Evolutionary conservation across 2,888 invertebrate species (phyloP).

Genomic region (Spialia ferax): DNA sequence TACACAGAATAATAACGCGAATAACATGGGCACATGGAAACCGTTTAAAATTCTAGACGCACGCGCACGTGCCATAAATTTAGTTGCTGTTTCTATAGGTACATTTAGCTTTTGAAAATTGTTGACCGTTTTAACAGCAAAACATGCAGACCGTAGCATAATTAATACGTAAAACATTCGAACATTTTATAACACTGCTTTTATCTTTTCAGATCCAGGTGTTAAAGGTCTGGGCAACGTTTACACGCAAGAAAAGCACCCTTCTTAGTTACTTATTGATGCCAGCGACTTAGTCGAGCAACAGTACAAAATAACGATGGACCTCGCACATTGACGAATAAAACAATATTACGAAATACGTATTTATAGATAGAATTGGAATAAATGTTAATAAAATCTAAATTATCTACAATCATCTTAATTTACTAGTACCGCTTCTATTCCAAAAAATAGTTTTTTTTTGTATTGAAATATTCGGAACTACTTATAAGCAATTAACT

Average conservation of each 20-base stretch:
- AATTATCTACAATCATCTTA: background rate
- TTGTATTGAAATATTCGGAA: no score
- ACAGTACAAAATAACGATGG: constrained; percentile 66
- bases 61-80: background rate
- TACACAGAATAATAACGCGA: background rate
- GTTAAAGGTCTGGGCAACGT: constrained; percentile 76
- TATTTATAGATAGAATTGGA: constrained; percentile 47
- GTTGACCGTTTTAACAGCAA: no score
- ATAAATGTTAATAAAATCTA: background rate
- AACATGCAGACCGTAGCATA: no score
- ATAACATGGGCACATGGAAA: background rate
- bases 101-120: no score
- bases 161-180: no score
- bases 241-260: constrained; percentile 81
- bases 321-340: constrained; percentile 68
- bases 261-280: constrained; percentile 56
- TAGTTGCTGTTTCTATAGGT: no score
- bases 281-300: constrained; percentile 47
- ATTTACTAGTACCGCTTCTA: background rate
- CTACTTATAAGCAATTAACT: background rate
- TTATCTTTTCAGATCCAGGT: constrained; percentile 71
- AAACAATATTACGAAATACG: constrained; percentile 43
- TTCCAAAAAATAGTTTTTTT: background rate
- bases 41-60: background rate
- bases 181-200: constrained; percentile 5